Evolutionary conservation across 2,797 vertebrate species (phyloP).

Genomic region (Syngnathus acus): DNA sequence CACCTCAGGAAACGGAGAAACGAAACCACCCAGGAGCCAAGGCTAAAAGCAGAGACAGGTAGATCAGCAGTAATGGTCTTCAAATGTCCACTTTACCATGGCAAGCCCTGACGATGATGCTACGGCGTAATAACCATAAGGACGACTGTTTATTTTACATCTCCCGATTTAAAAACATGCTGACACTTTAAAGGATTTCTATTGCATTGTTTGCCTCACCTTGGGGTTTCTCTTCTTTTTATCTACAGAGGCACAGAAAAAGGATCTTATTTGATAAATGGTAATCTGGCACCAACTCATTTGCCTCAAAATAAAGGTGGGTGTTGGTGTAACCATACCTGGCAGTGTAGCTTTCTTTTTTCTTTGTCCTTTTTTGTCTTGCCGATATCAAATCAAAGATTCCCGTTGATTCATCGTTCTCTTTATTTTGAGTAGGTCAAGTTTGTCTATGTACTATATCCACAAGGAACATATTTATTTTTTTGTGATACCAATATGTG

Average conservation of each 20-base stretch:
- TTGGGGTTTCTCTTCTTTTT: background rate
- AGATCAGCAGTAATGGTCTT: background rate
- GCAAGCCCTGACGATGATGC: too few relatives aligned
- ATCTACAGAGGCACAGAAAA: conserved; percentile 44
- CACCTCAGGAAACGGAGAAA: conserved; percentile 31
- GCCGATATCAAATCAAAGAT: too few relatives aligned
- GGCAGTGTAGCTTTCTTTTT: background rate
- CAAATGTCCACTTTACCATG: too few relatives aligned
- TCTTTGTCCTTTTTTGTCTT: background rate
- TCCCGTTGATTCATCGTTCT: too few relatives aligned
- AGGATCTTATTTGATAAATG: conserved; percentile 39
- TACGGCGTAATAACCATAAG: too few relatives aligned
- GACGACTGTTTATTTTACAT: too few relatives aligned
- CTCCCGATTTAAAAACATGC: too few relatives aligned
- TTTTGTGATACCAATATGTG: background rate
- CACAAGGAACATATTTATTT: background rate
- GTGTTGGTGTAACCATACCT: conserved; percentile 4
- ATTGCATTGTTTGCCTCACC: too few relatives aligned
- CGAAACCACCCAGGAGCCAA: conserved; percentile 35
- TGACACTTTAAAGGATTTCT: too few relatives aligned
- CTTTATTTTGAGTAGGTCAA: too few relatives aligned
- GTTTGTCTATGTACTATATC: background rate
- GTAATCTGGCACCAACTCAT: conserved; percentile 21
- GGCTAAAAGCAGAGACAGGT: conserved; percentile 56
- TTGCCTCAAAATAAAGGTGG: conserved; percentile 48